Base-by-base conservation (phyloP, 2,797 vertebrate genomes). In the Siniperca undulata region DNA sequence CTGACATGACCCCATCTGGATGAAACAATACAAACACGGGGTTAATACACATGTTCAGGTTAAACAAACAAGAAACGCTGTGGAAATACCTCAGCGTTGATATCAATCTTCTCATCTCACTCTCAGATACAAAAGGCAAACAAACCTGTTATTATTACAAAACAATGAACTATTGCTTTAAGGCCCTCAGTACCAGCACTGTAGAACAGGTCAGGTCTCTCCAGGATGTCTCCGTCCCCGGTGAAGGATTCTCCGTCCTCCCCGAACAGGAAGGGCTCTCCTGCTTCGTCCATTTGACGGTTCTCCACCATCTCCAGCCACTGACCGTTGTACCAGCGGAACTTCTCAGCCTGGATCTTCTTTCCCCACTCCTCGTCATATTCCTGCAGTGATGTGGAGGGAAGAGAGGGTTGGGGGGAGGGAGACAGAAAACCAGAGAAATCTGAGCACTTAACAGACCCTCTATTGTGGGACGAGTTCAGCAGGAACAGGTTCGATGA, bases 281-380 rank as follows among this genome's bases (percentile, higher is more conserved):
- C 97, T 0, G 91, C 95, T 48, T 97, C 96, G 9, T 98, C 97
- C 96, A 97, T 90, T 87, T 96, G 96, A 5, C 96, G 95, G 88
- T 96, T 97, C 93, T 97, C 97, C 69, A 98, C 97, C 97, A 98
- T 99, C 91, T 99, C 97, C 85, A 99, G 86, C 98, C 98, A 99
- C 93, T 98, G 97, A 34, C 97, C 96, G 87, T 99, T 99, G 92
- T 98, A 97, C 97, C 97, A 97, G 67, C 97, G 95, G 77, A 99
- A 98, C 89, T 97, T 98, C 78, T 97, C 97, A 0, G 92, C 97
- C 93, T 98, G 97, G 91, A 98, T 97, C 94, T 97, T 97, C 90
- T 96, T 96, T 16, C 96, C 96, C 97, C 97, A 98, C 75, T 97
- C 96, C 80, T 97, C 96, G 79, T 99, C 97, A 40, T 97, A 96